Evolutionary conservation across 2,888 invertebrate genomes (phyloP).

Genomic region (Listrodromus nycthemerus): DNA sequence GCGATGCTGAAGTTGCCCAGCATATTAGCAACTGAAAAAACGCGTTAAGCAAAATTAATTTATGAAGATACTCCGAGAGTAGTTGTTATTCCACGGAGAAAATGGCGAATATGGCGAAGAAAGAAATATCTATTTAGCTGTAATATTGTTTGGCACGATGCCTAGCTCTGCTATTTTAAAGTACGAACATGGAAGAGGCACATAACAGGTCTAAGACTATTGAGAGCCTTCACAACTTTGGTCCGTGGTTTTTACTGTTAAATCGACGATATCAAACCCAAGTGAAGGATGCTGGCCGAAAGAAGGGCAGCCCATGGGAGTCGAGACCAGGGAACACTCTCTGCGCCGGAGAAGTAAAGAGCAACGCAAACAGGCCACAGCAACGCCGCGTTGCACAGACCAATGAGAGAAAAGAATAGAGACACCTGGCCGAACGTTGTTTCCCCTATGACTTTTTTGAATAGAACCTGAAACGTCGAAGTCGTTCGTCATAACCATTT

Average conservation of each 20-base stretch:
- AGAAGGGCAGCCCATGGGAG: slow-evolving; percentile 95
- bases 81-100: slow-evolving; percentile 5
- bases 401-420: slow-evolving; percentile 96
- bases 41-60: background rate
- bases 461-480: slow-evolving; percentile 90
- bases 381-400: slow-evolving; percentile 93
- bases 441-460: slow-evolving; percentile 97
- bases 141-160: too few species aligned
- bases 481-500: background rate
- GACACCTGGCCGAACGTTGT: slow-evolving; percentile 97
- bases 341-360: slow-evolving; percentile 94
- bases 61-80: background rate
- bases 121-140: background rate
- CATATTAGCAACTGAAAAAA: slow-evolving; percentile 93
- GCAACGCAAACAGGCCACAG: slow-evolving; percentile 96
- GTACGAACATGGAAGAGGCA: too few species aligned
- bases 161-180: too few species aligned
- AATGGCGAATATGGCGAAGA: background rate
- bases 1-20: slow-evolving; percentile 97
- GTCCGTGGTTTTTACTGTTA: background rate
- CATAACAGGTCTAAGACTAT: background rate
- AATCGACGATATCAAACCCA: slow-evolving; percentile 86
- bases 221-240: background rate
- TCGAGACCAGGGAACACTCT: slow-evolving; percentile 92
- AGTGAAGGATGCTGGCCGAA: slow-evolving; percentile 91